Evolutionary conservation across 2,888 invertebrate species (phyloP).

Genomic region (Parapristionchus giblindavisi): DNA sequence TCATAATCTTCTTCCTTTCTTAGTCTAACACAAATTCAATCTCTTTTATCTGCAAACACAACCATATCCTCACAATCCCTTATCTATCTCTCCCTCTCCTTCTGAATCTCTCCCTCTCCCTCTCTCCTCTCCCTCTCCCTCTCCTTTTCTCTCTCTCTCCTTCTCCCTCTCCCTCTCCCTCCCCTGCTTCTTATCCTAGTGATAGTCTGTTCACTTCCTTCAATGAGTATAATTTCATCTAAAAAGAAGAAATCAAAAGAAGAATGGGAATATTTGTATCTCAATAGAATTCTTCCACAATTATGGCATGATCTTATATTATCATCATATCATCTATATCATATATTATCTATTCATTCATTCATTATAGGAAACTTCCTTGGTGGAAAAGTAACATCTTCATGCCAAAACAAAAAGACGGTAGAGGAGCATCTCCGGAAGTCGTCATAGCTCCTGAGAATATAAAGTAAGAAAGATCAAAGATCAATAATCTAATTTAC

Average conservation of each 20-base stretch:
- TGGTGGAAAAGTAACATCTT: conserved; percentile 34
- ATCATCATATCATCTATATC: neutral
- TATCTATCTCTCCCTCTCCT: conserved; percentile 9
- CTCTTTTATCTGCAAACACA: too few species aligned
- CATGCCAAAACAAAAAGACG: conserved; percentile 21
- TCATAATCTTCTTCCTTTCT: too few species aligned
- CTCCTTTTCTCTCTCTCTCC: neutral
- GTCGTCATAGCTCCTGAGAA: conserved; percentile 8
- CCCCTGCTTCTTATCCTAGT: neutral
- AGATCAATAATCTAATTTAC: neutral
- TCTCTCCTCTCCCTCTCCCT: conserved; percentile 8
- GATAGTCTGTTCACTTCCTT: neutral
- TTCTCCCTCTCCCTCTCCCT: neutral
- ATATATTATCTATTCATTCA: neutral
- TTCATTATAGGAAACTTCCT: conserved; percentile 35
- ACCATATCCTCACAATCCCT: too few species aligned
- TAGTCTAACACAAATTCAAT: too few species aligned
- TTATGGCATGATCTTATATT: neutral
- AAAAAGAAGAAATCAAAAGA: neutral
- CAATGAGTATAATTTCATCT: neutral
- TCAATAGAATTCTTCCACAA: neutral
- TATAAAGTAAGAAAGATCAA: neutral
- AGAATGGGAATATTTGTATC: neutral
- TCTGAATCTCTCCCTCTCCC: conserved; percentile 6
- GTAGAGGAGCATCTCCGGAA: conserved; percentile 13